Percentiles rank a stretch among this genome's conserved stretches.
phyloP scores from a whole-genome alignment of 2,888 invertebrate species.

The Hydrotaea diabolus region DNA sequence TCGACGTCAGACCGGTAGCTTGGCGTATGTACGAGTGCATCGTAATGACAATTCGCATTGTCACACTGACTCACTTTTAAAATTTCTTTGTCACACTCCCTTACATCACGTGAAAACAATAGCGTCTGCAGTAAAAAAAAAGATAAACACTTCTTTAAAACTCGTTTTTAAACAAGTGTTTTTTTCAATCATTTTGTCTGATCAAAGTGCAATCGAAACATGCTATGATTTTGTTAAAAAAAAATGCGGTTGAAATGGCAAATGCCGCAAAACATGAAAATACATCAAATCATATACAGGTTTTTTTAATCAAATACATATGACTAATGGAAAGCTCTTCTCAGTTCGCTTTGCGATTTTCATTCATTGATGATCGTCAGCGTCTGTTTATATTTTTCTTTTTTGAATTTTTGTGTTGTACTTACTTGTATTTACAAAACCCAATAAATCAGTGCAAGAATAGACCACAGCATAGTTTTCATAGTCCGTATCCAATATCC shows the following conservation, averaged over 20 bases:
- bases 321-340: constrained; percentile 40
- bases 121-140: neutral
- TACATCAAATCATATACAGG: neutral
- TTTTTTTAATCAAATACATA: constrained; percentile 6
- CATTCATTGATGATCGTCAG: neutral
- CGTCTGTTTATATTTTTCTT: constrained; percentile 4
- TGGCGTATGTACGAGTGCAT: too few species aligned
- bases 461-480: constrained; percentile 83
- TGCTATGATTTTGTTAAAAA: constrained; percentile 34
- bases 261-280: constrained; percentile 9
- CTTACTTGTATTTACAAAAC: constrained; percentile 69
- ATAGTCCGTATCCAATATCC: constrained; percentile 85
- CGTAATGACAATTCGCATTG: neutral
- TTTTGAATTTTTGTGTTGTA: constrained; percentile 29
- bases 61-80: neutral
- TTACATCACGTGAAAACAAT: neutral
- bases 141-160: neutral
- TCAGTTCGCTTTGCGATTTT: neutral
- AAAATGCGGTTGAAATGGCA: too few species aligned
- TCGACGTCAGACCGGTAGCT: neutral
- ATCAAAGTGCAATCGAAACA: constrained; percentile 37
- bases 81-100: neutral
- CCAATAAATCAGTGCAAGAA: constrained; percentile 81
- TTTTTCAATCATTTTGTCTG: neutral
- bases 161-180: neutral